Conservation (phyloP, 92 coral and sea anemone genomes). For the Phenganax marumi region DNA sequence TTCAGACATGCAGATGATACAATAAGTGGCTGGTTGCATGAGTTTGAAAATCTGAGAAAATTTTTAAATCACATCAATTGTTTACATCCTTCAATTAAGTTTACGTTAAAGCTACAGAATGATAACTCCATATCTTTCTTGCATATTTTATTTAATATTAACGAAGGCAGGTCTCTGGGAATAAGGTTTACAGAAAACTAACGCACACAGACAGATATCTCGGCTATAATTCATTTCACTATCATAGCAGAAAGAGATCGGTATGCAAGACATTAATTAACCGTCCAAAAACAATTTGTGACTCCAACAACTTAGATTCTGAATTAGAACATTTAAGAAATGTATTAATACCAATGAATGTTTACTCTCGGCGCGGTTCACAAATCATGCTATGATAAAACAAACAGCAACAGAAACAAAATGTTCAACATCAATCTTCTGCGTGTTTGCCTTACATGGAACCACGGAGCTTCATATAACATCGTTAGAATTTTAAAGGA, state of each 20-base stretch:
- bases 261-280: slow-evolving; percentile 20
- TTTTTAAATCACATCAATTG: too few species aligned
- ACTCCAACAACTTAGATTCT: neutral
- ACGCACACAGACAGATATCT: slow-evolving; percentile 28
- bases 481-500: too few species aligned
- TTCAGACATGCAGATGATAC: too few species aligned
- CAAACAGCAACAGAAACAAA: neutral
- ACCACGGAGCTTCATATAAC: neutral
- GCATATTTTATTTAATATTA: too few species aligned
- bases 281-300: slow-evolving; percentile 10
- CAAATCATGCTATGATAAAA: neutral
- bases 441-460: neutral
- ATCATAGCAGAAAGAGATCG: slow-evolving; percentile 24
- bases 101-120: too few species aligned
- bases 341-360: neutral
- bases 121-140: too few species aligned
- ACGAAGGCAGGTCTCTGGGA: neutral
- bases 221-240: slow-evolving; percentile 26
- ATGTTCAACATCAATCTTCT: neutral
- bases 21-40: too few species aligned
- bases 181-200: slow-evolving; percentile 10
- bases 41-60: too few species aligned
- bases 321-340: neutral
- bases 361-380: neutral
- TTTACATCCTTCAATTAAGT: too few species aligned